phyloP scores from a whole-genome alignment of 1,140 invertebrate species.

The Hyposmocoma kahamanoa region DNA sequence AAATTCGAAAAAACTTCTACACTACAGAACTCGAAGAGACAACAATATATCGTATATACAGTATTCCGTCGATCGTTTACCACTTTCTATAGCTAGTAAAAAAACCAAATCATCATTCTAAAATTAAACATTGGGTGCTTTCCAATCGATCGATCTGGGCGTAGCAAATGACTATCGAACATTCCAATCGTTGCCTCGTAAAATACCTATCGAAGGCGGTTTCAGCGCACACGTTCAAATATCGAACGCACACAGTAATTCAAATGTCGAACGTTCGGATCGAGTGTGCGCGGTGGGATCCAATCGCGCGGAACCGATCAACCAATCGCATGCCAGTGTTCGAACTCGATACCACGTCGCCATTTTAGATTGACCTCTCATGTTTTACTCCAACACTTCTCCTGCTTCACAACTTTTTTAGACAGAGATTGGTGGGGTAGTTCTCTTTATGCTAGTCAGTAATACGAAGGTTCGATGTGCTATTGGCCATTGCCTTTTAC shows the following conservation, averaged over 20 bases:
- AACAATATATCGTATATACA: too few relatives aligned
- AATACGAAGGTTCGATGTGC: slow-evolving; percentile 53
- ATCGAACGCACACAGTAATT: slow-evolving; percentile 14
- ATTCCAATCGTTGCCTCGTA: slow-evolving; percentile 21
- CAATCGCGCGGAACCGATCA: slow-evolving; percentile 67
- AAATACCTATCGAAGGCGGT: slow-evolving; percentile 51
- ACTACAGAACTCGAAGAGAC: too few relatives aligned
- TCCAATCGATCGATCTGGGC: slow-evolving; percentile 3
- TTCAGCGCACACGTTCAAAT: slow-evolving; percentile 27
- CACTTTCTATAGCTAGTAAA: too few relatives aligned
- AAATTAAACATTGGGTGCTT: slow-evolving; percentile 1
- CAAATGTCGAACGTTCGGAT: slow-evolving; percentile 53
- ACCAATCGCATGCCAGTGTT: slow-evolving; percentile 39
- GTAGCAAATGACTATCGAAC: slow-evolving; percentile 11
- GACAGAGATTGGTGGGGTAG: slow-evolving; percentile 6
- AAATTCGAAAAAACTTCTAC: too few relatives aligned
- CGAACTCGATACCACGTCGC: slow-evolving; percentile 43
- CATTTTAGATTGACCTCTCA: slow-evolving; percentile 27
- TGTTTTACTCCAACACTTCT: not conserved
- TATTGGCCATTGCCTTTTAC: slow-evolving; percentile 56
- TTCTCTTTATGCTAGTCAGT: slow-evolving; percentile 26
- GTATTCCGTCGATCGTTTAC: too few relatives aligned
- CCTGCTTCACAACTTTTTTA: slow-evolving; percentile 7
- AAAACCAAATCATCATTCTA: too few relatives aligned
- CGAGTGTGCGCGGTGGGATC: slow-evolving; percentile 48